These are phyloP conservation scores for Eretmochelys imbricata DNA, from an alignment of 2,113 vertebrate genomes.

Conservation along the genomic window DNA sequence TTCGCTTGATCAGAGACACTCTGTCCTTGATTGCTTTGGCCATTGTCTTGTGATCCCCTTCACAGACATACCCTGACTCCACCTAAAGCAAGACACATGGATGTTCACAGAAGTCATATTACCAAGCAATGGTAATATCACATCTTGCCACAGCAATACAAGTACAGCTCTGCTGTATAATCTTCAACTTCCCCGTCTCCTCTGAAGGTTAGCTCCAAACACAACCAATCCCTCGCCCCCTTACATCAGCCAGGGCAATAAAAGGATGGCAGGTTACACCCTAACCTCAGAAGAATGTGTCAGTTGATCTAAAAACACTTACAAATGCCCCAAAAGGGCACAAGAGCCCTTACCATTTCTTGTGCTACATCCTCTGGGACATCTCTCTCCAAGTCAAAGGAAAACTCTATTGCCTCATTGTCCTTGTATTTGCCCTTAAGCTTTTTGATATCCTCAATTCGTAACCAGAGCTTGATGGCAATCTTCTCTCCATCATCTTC, in stretches of 20 bases:
- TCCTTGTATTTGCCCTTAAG: conserved; percentile 99
- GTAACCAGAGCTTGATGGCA: conserved; percentile 96
- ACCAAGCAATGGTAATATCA: background rate
- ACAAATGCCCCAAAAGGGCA: background rate
- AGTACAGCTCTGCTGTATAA: background rate
- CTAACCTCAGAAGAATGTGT: background rate
- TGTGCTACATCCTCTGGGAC: conserved; percentile 98
- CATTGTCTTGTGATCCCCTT: conserved; percentile 99
- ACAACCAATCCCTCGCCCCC: background rate
- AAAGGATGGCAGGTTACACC: background rate
- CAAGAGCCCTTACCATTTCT: conserved; percentile 91
- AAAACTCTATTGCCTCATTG: conserved; percentile 99
- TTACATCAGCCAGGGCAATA: background rate
- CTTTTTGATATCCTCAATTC: conserved; percentile 98
- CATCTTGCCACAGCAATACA: background rate
- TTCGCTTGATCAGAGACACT: conserved; percentile 94
- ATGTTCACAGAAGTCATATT: conserved; percentile 52
- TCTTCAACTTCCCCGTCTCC: background rate
- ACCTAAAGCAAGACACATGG: conserved; percentile 80
- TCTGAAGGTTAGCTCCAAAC: background rate
- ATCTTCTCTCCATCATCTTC: conserved; percentile 99
- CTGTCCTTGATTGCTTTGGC: conserved; percentile 99
- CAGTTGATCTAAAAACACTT: background rate
- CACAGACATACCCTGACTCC: conserved; percentile 97
- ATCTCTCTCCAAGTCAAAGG: conserved; percentile 95